phyloP scores from a whole-genome alignment of 2,113 vertebrate species.

The Piprites chloris region DNA sequence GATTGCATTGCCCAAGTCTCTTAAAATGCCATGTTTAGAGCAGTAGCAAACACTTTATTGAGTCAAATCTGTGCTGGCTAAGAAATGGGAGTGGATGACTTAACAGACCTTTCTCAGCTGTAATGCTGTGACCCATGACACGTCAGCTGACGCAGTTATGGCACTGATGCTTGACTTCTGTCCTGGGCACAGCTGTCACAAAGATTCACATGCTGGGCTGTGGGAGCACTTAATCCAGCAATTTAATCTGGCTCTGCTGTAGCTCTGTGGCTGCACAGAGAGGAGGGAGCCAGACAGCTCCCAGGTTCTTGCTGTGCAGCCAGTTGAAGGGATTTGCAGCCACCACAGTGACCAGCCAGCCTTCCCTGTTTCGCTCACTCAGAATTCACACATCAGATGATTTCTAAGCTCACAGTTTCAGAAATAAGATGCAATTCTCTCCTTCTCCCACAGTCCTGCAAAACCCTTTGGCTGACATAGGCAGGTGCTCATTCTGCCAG shows the following conservation, averaged over 20 bases:
- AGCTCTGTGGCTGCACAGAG: not conserved
- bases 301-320: not conserved
- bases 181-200: slow-evolving; percentile 28
- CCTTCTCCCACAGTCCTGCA: not conserved
- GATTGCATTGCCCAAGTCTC: not conserved
- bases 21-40: not conserved
- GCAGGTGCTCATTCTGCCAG: not conserved
- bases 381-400: not conserved
- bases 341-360: not conserved
- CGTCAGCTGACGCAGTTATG: not conserved
- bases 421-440: not conserved
- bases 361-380: not conserved
- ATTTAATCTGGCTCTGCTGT: not conserved
- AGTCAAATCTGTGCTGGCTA: not conserved
- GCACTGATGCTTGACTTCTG: not conserved
- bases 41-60: not conserved
- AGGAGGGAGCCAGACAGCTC: slow-evolving; percentile 3
- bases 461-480: not conserved
- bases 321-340: not conserved
- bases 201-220: not conserved
- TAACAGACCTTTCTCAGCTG: not conserved
- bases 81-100: not conserved
- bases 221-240: slow-evolving; percentile 36
- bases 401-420: not conserved
- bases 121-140: not conserved